Percentiles rank a stretch among this genome's conserved stretches.
Evolutionary conservation across 1,140 invertebrate genomes (phyloP).

Genomic region (Hylaeus anthracinus): DNA sequence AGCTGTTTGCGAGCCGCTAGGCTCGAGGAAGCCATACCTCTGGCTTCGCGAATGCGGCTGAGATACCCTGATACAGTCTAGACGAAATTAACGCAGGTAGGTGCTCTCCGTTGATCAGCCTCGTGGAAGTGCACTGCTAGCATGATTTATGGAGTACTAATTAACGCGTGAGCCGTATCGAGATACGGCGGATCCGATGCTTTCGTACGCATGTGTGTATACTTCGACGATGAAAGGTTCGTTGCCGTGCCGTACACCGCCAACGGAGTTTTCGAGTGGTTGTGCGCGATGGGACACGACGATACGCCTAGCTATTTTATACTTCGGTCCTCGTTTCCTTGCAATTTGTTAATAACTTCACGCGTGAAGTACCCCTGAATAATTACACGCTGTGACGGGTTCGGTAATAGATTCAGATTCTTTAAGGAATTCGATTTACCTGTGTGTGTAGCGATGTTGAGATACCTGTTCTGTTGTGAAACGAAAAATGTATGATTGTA

Average conservation of each 20-base stretch:
- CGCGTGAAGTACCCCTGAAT: background rate
- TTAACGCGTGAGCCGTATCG: conserved; percentile 59
- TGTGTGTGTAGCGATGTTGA: too few relatives aligned
- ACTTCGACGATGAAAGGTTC: conserved; percentile 38
- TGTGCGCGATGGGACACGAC: conserved; percentile 6
- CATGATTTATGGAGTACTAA: conserved; percentile 69
- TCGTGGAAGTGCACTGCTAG: conserved; percentile 61
- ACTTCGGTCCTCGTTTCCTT: conserved; percentile 12
- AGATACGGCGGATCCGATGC: conserved; percentile 40
- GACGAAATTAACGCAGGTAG: conserved; percentile 57
- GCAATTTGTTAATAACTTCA: conserved; percentile 24
- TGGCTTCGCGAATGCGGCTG: background rate
- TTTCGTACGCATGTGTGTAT: conserved; percentile 7
- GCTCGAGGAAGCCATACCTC: conserved; percentile 3
- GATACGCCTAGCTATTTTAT: background rate
- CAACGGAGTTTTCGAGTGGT: conserved; percentile 4
- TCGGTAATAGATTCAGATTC: too few relatives aligned
- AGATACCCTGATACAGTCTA: conserved; percentile 37
- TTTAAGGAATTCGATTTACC: too few relatives aligned
- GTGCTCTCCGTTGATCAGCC: conserved; percentile 61
- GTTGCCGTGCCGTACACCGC: conserved; percentile 24
- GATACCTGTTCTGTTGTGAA: too few relatives aligned
- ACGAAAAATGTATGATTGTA: background rate
- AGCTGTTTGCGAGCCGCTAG: background rate
- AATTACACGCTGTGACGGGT: too few relatives aligned